Evolutionary conservation across 2,888 invertebrate genomes (phyloP).

Genomic region (Drosophila neotestacea): DNA sequence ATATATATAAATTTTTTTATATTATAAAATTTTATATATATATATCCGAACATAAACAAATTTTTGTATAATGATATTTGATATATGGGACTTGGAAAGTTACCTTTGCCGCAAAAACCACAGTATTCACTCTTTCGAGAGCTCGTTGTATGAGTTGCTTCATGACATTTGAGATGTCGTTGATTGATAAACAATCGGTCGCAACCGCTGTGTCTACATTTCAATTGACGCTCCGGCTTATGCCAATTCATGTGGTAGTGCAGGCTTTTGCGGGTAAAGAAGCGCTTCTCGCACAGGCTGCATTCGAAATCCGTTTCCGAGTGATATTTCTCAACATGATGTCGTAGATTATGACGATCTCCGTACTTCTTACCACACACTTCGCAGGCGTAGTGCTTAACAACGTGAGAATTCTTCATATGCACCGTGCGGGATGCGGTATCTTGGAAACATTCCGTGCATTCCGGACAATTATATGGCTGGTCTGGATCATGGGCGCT

Average conservation of each 20-base stretch:
- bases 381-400: slow-evolving; percentile 72
- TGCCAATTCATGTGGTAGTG: slow-evolving; percentile 83
- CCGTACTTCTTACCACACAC: slow-evolving; percentile 81
- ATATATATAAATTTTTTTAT: too few species aligned
- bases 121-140: slow-evolving; percentile 76
- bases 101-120: slow-evolving; percentile 81
- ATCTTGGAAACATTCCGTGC: slow-evolving; percentile 73
- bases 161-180: slow-evolving; percentile 78
- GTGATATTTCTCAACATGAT: slow-evolving; percentile 81
- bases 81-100: neutral
- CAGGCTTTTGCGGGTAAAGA: slow-evolving; percentile 81
- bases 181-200: slow-evolving; percentile 82
- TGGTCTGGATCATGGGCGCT: slow-evolving; percentile 68
- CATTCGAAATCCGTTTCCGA: slow-evolving; percentile 82
- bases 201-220: slow-evolving; percentile 77
- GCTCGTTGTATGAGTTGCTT: slow-evolving; percentile 74
- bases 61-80: too few species aligned
- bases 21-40: neutral
- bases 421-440: slow-evolving; percentile 82
- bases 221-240: slow-evolving; percentile 76
- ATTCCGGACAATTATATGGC: slow-evolving; percentile 81
- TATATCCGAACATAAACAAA: too few species aligned
- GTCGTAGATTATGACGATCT: slow-evolving; percentile 79
- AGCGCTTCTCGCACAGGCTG: slow-evolving; percentile 78
- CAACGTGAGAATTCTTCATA: slow-evolving; percentile 75